A percentile compares a stretch with the other conserved stretches of the same genome.
Conservation (phyloP, 2,113 vertebrate genomes). For the Clarias gariepinus region DNA sequence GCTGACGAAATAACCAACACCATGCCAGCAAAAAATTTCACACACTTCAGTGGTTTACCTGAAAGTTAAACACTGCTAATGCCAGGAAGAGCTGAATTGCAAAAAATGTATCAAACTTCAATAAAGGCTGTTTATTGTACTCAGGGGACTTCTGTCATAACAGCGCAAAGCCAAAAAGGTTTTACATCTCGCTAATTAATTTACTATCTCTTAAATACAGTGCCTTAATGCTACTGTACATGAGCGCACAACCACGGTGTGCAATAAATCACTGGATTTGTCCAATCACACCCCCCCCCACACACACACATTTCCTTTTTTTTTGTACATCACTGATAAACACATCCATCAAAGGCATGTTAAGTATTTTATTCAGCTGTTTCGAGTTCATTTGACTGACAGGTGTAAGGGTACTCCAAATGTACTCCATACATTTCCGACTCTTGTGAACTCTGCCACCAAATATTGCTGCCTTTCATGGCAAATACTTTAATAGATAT, state of each 20-base stretch:
- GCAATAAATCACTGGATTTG: conserved; percentile 44
- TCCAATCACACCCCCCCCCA: neutral
- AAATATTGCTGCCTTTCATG: conserved; percentile 30
- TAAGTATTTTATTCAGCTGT: conserved; percentile 40
- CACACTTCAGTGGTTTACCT: conserved; percentile 39
- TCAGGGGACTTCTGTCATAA: conserved; percentile 70
- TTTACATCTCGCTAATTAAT: conserved; percentile 69
- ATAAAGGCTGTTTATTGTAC: conserved; percentile 65
- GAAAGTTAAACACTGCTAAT: conserved; percentile 60
- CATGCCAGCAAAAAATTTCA: conserved; percentile 22
- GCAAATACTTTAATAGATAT: conserved; percentile 43
- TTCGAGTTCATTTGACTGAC: conserved; percentile 35
- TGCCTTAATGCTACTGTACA: conserved; percentile 55
- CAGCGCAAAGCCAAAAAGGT: conserved; percentile 64
- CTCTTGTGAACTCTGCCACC: conserved; percentile 25
- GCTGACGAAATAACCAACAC: conserved; percentile 9
- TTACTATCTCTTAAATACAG: conserved; percentile 66
- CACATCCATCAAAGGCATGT: conserved; percentile 38
- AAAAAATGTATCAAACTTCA: conserved; percentile 48
- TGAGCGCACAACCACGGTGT: conserved; percentile 60
- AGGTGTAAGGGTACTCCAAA: conserved; percentile 45
- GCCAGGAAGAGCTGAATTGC: conserved; percentile 39
- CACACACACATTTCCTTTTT: too few relatives aligned
- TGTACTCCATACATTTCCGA: conserved; percentile 22
- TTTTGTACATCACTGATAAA: conserved; percentile 43